These are phyloP conservation scores for Macropodus opercularis DNA, from an alignment of 2,797 vertebrate species.

Conservation along the genomic window DNA sequence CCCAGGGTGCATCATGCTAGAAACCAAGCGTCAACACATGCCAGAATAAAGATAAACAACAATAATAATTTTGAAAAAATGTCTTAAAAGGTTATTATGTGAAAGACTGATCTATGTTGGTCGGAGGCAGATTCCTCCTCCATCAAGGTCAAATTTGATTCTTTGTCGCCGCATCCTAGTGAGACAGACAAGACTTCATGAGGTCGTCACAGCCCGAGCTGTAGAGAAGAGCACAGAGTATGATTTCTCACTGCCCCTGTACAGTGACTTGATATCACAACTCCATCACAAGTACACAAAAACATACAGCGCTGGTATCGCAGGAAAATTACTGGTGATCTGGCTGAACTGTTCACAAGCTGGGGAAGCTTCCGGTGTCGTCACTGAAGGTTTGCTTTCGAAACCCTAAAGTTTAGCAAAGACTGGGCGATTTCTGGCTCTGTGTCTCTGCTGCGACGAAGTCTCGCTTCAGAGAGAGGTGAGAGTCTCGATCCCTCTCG, in stretches of 20 bases:
- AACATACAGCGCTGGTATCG: conserved; percentile 1
- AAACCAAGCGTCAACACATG: too few relatives aligned
- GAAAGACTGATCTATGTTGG: conserved; percentile 12
- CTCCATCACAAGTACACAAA: conserved; percentile 16
- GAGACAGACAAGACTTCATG: conserved; percentile 51
- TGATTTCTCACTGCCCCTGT: conserved; percentile 27
- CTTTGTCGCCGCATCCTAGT: conserved; percentile 35
- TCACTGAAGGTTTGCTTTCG: not conserved
- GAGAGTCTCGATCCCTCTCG: too few relatives aligned
- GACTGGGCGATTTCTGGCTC: too few relatives aligned
- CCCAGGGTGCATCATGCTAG: too few relatives aligned
- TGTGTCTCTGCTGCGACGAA: too few relatives aligned
- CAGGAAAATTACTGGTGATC: conserved; percentile 15
- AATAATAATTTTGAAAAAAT: too few relatives aligned
- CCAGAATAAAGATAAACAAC: conserved; percentile 7
- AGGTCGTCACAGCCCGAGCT: conserved; percentile 37
- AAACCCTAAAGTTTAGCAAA: not conserved
- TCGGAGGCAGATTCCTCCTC: conserved; percentile 2
- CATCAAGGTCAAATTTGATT: conserved; percentile 55
- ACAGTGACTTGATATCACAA: conserved; percentile 42
- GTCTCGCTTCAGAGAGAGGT: too few relatives aligned
- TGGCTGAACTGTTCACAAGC: not conserved
- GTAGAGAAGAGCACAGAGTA: conserved; percentile 28
- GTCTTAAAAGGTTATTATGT: not conserved
- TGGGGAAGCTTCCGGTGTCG: not conserved